Evolutionary conservation across 2,113 vertebrate genomes (phyloP), one percentile per base, ranked within the genome.

Genomic region (Ginglymostoma cirratum): DNA sequence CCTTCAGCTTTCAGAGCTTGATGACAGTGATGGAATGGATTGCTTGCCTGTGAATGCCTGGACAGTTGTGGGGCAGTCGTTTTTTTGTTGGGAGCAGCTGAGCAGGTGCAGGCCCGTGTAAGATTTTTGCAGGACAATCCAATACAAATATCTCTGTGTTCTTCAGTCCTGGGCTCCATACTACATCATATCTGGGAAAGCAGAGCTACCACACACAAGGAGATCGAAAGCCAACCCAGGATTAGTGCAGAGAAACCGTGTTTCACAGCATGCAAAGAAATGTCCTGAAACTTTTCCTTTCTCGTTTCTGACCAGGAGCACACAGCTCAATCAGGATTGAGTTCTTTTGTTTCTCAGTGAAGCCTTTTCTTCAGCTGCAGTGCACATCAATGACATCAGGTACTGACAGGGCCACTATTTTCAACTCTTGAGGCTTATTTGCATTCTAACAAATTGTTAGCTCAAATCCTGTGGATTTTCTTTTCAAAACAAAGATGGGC

Each of bases 391-490:
- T 72, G 94, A 95, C 94, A 42, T 52, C n/a, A 95, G 67, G 42
- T 45, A 70, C 42, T 70, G 65, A 38, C 21, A 34, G 24, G 7
- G 42, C 12, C 69, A 72, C 15, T 45, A 45, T 52, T 48, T 34
- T 72, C 72, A 65, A 95, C 94, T 24, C 94, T 76, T 48, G 69
- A 30, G 69, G 34, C 23, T 52, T 95, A 48, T 72, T 52, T 34
- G 45, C 45, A 72, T 45, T 14, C 24, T 52, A 95, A 95, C 72
- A 95, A 95, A 95, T 95, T 45, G 52, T 67, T 70, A 70, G n/a
- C 65, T 70, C 45, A 94, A 94, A 94, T 45, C 14, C 7, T 48
- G 12, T 42, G 67, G 67, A 76, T 52, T 93, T 93, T 19, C 27
- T 27, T 45, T 27, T 27, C 24, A 17, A 76, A 94, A 45, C 94